phyloP scores from a whole-genome alignment of 64 coral and sea anemone genomes.

The Porites lutea region DNA sequence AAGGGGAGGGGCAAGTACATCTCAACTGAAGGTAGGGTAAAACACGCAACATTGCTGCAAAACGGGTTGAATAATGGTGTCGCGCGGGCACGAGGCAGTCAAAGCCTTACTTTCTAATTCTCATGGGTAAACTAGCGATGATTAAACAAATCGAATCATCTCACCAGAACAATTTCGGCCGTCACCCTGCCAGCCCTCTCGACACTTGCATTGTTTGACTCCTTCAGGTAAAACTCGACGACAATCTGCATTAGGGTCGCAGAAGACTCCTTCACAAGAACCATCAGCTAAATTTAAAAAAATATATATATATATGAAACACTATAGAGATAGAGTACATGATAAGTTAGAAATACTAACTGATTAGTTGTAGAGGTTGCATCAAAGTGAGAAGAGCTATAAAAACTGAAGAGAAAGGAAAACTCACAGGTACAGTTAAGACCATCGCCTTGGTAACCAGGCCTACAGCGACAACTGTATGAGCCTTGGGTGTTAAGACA shows the following conservation, averaged over 20 bases:
- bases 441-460: slow-evolving; percentile 21
- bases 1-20: no score
- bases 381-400: background rate
- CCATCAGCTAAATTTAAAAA: slow-evolving; percentile 42
- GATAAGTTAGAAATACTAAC: no score
- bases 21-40: no score
- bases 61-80: no score
- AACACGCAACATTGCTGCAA: no score
- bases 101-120: no score
- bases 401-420: no score
- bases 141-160: no score
- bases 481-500: background rate
- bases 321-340: no score
- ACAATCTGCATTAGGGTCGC: slow-evolving; percentile 68
- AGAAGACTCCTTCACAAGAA: slow-evolving; percentile 51
- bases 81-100: no score
- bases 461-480: background rate
- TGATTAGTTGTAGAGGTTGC: no score
- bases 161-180: slow-evolving; percentile 38
- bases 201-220: slow-evolving; percentile 33
- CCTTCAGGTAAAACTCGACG: slow-evolving; percentile 10
- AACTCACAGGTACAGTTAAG: background rate
- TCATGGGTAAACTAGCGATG: no score
- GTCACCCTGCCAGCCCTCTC: slow-evolving; percentile 33
- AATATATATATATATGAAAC: background rate